Conservation (phyloP, 2,113 vertebrate genomes). For the Anthoscopus minutus region DNA sequence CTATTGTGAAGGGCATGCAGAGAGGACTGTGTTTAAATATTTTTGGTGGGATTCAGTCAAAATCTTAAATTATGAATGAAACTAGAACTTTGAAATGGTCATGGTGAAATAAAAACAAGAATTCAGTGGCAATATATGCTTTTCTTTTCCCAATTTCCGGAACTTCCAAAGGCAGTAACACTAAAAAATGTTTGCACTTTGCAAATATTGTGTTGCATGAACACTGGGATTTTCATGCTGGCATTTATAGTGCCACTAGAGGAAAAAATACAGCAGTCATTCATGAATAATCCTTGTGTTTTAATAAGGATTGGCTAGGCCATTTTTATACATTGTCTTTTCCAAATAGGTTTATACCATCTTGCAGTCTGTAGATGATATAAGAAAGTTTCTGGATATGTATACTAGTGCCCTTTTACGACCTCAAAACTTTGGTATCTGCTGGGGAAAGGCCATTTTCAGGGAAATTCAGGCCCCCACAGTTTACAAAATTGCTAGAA, state of each 20-base stretch:
- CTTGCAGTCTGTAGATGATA: neutral
- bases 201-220: neutral
- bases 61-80: neutral
- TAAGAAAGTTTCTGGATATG: neutral
- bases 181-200: neutral
- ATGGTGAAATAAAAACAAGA: neutral
- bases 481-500: neutral
- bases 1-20: neutral
- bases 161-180: neutral
- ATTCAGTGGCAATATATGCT: neutral
- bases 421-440: neutral
- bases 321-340: neutral
- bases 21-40: neutral
- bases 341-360: neutral
- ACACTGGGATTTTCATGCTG: neutral
- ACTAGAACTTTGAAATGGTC: neutral
- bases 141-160: neutral
- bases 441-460: neutral
- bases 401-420: neutral
- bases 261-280: neutral
- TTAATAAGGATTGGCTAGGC: neutral
- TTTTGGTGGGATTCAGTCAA: neutral
- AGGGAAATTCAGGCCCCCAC: neutral
- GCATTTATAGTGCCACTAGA: neutral
- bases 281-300: neutral